Percentiles rank a stretch among this genome's conserved stretches.
These are phyloP conservation scores for Coluber constrictor DNA, from an alignment of 2,797 vertebrate genomes.

Conservation along the genomic window DNA sequence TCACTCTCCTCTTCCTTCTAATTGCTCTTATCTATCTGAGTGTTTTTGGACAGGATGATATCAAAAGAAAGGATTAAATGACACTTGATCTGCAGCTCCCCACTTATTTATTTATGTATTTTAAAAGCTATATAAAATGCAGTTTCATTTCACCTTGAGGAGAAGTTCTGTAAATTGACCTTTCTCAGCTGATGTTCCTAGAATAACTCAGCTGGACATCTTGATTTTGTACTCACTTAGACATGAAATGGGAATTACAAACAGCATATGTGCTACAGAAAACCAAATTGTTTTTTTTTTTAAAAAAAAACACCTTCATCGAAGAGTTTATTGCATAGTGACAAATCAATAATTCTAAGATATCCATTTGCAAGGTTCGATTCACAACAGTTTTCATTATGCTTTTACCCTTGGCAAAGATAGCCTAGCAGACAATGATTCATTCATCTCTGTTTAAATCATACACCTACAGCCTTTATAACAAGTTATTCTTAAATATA, in stretches of 20 bases:
- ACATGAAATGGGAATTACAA: constrained; percentile 8
- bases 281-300: not conserved
- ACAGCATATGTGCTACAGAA: not conserved
- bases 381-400: constrained; percentile 19
- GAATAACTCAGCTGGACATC: not conserved
- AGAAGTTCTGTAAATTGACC: not conserved
- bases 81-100: not conserved
- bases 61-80: not conserved
- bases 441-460: constrained; percentile 24
- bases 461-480: not conserved
- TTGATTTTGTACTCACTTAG: not conserved
- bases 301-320: not conserved
- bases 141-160: not conserved
- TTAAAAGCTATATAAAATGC: not conserved
- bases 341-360: not conserved
- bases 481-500: not conserved
- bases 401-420: constrained; percentile 13
- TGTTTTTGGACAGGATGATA: not conserved
- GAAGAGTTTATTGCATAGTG: not conserved
- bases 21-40: not conserved
- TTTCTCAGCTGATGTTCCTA: not conserved
- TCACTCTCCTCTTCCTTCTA: not conserved
- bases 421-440: constrained; percentile 2
- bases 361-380: not conserved
- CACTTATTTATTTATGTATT: not conserved